Evolutionary conservation across 30 jellyfish, hydroid and myxozoan genomes (phyloP).

Genomic region (Turritopsis rubra): DNA sequence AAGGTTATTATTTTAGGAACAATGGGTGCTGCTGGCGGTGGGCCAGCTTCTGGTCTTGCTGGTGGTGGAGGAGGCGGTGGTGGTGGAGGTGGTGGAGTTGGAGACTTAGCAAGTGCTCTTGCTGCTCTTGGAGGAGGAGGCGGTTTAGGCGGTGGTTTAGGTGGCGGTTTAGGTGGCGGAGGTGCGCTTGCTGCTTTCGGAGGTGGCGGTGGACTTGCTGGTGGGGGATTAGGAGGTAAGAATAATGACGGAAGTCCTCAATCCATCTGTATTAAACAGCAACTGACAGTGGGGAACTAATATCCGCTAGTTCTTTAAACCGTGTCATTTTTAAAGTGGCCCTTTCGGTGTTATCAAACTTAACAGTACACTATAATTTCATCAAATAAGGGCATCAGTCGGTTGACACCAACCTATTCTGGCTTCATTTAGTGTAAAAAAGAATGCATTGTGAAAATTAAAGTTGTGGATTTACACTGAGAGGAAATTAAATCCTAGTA

Average conservation of each 20-base stretch:
- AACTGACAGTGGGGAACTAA: background rate
- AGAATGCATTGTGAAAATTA: too few relatives aligned
- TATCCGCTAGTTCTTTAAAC: too few relatives aligned
- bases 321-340: background rate
- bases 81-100: slow-evolving; percentile 67
- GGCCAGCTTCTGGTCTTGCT: slow-evolving; percentile 46
- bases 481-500: background rate
- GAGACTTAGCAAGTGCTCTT: slow-evolving; percentile 68
- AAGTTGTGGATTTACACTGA: too few relatives aligned
- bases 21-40: slow-evolving; percentile 55
- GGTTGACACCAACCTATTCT: too few relatives aligned
- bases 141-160: slow-evolving; percentile 64
- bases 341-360: too few relatives aligned
- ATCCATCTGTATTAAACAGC: background rate
- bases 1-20: slow-evolving; percentile 6
- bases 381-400: too few relatives aligned
- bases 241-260: background rate
- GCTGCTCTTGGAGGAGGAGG: slow-evolving; percentile 64
- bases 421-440: too few relatives aligned
- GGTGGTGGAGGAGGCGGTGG: slow-evolving; percentile 60
- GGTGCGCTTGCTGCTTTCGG: slow-evolving; percentile 72
- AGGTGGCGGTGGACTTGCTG: slow-evolving; percentile 84
- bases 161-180: slow-evolving; percentile 62
- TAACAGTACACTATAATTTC: too few relatives aligned
- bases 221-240: slow-evolving; percentile 63